Percentiles rank a stretch among this genome's conserved stretches.
Evolutionary conservation across 1,140 invertebrate species (phyloP).

Genomic region (Dendroctonus ponderosae): DNA sequence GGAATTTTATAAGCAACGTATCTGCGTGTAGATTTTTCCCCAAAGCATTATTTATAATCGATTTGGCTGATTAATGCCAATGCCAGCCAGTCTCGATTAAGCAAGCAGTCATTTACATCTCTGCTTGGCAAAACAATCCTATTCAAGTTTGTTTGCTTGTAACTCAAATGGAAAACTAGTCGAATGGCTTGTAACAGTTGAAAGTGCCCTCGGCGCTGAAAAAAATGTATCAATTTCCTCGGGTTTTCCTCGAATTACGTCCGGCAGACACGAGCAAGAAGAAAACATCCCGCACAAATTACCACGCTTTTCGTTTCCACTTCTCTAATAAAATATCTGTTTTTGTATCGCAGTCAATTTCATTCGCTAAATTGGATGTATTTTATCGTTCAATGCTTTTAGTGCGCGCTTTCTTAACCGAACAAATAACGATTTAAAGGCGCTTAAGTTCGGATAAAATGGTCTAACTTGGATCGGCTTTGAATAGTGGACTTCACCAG

Average conservation of each 20-base stretch:
- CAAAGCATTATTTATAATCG: too few species aligned
- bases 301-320: slow-evolving; percentile 14
- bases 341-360: slow-evolving; percentile 20
- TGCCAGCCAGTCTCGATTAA: too few species aligned
- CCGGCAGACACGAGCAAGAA: neutral
- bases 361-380: slow-evolving; percentile 16
- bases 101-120: too few species aligned
- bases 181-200: neutral
- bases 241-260: neutral
- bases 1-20: too few species aligned
- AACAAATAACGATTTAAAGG: slow-evolving; percentile 13
- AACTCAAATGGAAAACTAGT: too few species aligned
- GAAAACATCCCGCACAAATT: slow-evolving; percentile 11
- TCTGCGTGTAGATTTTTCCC: too few species aligned
- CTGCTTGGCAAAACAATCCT: too few species aligned
- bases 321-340: slow-evolving; percentile 22
- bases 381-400: slow-evolving; percentile 26
- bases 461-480: neutral
- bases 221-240: neutral
- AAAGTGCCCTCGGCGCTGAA: neutral
- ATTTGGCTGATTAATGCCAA: too few species aligned
- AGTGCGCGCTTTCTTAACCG: neutral
- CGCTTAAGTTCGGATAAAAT: slow-evolving; percentile 4
- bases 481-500: neutral
- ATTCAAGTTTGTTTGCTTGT: too few species aligned